Base-by-base conservation (phyloP, 1,140 invertebrate genomes). In the Drosophila subpulchrella region DNA sequence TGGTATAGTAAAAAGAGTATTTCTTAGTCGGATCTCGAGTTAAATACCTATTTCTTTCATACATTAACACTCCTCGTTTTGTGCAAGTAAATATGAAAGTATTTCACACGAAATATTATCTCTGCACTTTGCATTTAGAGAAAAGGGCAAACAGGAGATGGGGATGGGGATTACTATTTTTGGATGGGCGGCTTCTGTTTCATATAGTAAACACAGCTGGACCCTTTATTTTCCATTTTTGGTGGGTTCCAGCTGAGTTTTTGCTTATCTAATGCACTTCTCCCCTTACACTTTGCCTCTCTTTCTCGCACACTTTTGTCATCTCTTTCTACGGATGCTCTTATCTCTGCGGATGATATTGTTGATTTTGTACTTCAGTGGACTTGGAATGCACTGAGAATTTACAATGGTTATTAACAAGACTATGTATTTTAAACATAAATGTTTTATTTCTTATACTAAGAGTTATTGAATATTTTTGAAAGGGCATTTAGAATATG, bases 211-310 rank as follows among this genome's bases (percentile, higher is more conserved):
- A 82, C 79, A 83, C 83, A 86, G 82, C 79, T 86, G 82, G 62
- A 61, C 48, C 32, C 62, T 48, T 58, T 51, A 39, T 41, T 30
- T 30, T 34, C 39, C 27, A 8, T 20, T 42, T 66, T 58, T n/a
- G 39, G 20, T 34, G 47, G 47, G 15, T 50, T 79, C 59, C 81
- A 79, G 71, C 81, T 60, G 81, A 62, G 65, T 38, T 53, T 63
- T 79, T 79, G 62, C 84, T 83, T 86, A 86, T 88, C 83, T 71
- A 82, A 88, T 82, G 81, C 78, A 81, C 67, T 60, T 60, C 60
- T 46, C 60, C 46, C 65, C 32, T 13, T 20, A 32, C 38, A 66
- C 47, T 24, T 48, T 30, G 34, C 15, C 36, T 11, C 17, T 41
- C 30, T 17, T 32, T 32, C 47, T 70, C 30, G n/a, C 27, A 15